These are phyloP conservation scores for Hephaestus fuliginosus DNA, from an alignment of 2,797 vertebrate species.

Conservation along the genomic window DNA sequence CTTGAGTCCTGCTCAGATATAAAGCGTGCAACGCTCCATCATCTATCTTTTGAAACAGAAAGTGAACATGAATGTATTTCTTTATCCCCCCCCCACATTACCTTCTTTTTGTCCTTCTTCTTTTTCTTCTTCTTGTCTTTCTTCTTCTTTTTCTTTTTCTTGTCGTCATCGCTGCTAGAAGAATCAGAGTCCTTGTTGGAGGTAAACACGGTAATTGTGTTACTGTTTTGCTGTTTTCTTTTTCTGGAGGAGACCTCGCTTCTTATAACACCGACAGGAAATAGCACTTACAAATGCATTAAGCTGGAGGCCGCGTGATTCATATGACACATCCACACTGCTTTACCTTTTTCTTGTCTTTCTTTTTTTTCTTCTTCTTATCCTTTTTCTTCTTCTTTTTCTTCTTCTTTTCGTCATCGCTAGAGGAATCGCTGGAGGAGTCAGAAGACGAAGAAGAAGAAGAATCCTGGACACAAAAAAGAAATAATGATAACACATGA, in stretches of 20 bases:
- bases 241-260: not conserved
- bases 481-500: not conserved
- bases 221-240: not conserved
- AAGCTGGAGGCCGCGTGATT: not conserved
- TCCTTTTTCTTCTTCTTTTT: slow-evolving; percentile 65
- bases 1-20: slow-evolving; percentile 63
- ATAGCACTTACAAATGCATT: not conserved
- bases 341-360: slow-evolving; percentile 65
- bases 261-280: not conserved
- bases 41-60: not conserved
- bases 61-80: not conserved
- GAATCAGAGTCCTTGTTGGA: slow-evolving; percentile 61
- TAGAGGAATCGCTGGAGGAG: slow-evolving; percentile 44
- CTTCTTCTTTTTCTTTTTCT: slow-evolving; percentile 65
- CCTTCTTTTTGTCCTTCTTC: slow-evolving; percentile 68
- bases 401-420: slow-evolving; percentile 64
- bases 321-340: not conserved
- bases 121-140: slow-evolving; percentile 58
- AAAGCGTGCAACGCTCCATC: slow-evolving; percentile 1
- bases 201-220: slow-evolving; percentile 17
- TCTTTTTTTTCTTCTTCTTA: slow-evolving; percentile 70
- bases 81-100: not conserved
- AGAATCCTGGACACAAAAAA: slow-evolving; percentile 58
- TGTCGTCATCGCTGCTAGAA: slow-evolving; percentile 65
- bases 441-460: slow-evolving; percentile 45